These are phyloP conservation scores for Agonopterix arenella DNA, from an alignment of 2,888 invertebrate species.

Conservation along the genomic window DNA sequence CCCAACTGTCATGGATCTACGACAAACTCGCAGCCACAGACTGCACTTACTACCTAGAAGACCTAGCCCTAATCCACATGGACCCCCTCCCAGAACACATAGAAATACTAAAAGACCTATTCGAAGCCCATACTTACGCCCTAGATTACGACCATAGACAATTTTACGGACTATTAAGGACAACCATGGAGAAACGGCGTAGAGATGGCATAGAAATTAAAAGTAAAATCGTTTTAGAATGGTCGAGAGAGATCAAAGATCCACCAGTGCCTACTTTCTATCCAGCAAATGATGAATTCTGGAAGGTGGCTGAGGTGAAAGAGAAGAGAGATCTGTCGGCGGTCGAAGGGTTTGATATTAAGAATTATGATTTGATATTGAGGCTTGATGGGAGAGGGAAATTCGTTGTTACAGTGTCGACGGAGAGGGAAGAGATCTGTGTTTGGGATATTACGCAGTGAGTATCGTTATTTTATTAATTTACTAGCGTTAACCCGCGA, in stretches of 20 bases:
- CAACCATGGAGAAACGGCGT: slow-evolving; percentile 52
- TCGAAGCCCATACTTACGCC: slow-evolving; percentile 83
- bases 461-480: too few species aligned
- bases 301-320: slow-evolving; percentile 47
- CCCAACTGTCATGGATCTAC: slow-evolving; percentile 86
- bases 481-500: too few species aligned
- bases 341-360: slow-evolving; percentile 61
- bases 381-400: slow-evolving; percentile 81
- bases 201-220: slow-evolving; percentile 47
- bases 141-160: slow-evolving; percentile 89
- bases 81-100: slow-evolving; percentile 70
- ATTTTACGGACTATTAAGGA: slow-evolving; percentile 81
- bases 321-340: slow-evolving; percentile 47
- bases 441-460: slow-evolving; percentile 85
- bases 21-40: slow-evolving; percentile 88
- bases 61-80: slow-evolving; percentile 78
- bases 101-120: slow-evolving; percentile 79
- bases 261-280: slow-evolving; percentile 80
- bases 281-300: slow-evolving; percentile 68
- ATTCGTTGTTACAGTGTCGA: slow-evolving; percentile 85
- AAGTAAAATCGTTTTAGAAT: slow-evolving; percentile 55
- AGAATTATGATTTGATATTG: slow-evolving; percentile 78
- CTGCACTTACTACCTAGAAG: slow-evolving; percentile 86
- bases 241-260: slow-evolving; percentile 61
- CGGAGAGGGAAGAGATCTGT: slow-evolving; percentile 84